These are phyloP conservation scores for Sialis lutaria DNA, from an alignment of 2,888 invertebrate species.

Conservation along the genomic window DNA sequence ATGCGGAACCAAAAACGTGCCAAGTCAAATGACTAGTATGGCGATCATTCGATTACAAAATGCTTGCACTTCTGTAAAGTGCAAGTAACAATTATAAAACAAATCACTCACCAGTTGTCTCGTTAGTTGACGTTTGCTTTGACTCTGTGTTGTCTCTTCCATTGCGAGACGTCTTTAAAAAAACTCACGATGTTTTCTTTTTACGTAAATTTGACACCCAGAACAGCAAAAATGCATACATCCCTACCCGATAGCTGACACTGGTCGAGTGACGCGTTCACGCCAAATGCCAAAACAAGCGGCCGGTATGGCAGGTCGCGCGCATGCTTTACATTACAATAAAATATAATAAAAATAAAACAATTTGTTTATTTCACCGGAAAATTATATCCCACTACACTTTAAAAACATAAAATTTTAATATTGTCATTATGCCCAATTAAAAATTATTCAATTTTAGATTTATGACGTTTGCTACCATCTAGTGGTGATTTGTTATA, in stretches of 20 bases:
- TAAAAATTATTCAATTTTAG: too few relatives aligned
- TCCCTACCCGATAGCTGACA: background rate
- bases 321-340: too few relatives aligned
- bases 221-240: background rate
- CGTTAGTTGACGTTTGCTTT: conserved; percentile 35
- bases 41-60: background rate
- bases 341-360: too few relatives aligned
- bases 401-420: too few relatives aligned
- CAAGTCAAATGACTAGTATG: conserved; percentile 2
- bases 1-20: conserved; percentile 2
- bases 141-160: conserved; percentile 1
- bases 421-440: too few relatives aligned
- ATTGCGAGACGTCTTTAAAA: background rate
- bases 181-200: background rate
- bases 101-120: conserved; percentile 41
- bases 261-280: conserved; percentile 3
- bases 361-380: too few relatives aligned
- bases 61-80: background rate
- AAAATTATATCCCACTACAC: too few relatives aligned
- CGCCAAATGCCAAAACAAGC: conserved; percentile 3
- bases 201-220: conserved; percentile 2
- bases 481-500: too few relatives aligned
- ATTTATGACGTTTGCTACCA: too few relatives aligned
- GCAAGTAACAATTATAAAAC: conserved; percentile 9
- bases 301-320: too few relatives aligned